phyloP scores from a whole-genome alignment of 2,797 vertebrate genomes.

The Artibeus jamaicensis region DNA sequence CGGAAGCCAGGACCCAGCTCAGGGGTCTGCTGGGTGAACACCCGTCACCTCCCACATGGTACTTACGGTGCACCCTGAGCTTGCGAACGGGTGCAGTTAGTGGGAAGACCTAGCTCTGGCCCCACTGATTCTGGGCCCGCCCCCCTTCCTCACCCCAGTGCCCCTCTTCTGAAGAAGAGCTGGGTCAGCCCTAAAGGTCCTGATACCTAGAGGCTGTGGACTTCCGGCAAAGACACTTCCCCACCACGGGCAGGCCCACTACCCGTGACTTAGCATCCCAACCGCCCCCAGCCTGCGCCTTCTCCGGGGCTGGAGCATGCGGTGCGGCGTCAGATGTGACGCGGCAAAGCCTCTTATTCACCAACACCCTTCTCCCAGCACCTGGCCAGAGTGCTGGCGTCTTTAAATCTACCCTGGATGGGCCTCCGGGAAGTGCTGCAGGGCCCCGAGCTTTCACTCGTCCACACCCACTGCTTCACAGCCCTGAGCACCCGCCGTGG shows the following conservation, averaged over 20 bases:
- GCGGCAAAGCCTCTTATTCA: background rate
- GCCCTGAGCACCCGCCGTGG: background rate
- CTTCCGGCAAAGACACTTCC: background rate
- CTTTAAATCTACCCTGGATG: background rate
- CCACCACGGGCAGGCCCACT: background rate
- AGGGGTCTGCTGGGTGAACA: background rate
- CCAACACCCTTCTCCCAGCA: background rate
- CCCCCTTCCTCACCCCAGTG: background rate
- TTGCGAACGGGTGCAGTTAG: background rate
- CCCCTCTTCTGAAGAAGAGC: background rate
- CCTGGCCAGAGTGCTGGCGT: background rate
- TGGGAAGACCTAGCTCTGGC: background rate
- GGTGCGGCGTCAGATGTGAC: rapidly evolving
- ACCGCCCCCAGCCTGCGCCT: background rate
- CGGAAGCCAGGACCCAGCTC: rapidly evolving
- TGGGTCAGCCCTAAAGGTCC: rapidly evolving
- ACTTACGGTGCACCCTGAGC: background rate
- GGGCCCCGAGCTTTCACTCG: background rate
- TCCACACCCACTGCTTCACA: background rate
- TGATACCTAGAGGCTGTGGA: background rate
- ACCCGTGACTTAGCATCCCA: background rate
- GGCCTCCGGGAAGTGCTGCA: rapidly evolving
- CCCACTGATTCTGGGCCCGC: background rate
- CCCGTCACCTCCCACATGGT: background rate
- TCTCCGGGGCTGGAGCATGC: background rate